These are phyloP conservation scores for Acropternis orthonyx DNA, from an alignment of 2,797 vertebrate genomes.

Conservation along the genomic window DNA sequence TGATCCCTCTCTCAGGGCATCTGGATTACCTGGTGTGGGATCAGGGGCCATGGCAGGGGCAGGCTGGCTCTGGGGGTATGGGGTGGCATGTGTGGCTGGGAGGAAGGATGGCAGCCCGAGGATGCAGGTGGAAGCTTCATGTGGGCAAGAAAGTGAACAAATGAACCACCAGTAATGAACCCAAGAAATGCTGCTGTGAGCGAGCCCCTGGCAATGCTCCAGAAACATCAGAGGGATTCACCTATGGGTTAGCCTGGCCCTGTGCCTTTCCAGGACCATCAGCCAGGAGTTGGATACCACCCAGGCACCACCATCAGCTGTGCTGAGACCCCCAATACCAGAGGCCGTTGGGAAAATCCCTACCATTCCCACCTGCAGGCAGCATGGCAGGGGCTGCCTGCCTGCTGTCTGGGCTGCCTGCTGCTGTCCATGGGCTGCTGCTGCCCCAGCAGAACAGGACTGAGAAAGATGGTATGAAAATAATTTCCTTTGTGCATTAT, in stretches of 20 bases:
- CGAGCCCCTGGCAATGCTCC: accelerated
- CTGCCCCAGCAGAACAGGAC: background rate
- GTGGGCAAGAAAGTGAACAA: accelerated
- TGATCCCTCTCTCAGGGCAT: accelerated
- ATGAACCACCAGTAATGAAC: background rate
- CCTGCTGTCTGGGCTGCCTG: background rate
- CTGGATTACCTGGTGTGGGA: background rate
- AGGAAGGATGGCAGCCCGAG: background rate
- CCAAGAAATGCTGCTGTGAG: accelerated
- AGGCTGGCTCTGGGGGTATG: accelerated
- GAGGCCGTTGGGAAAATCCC: background rate
- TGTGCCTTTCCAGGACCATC: background rate
- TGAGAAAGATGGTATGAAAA: background rate
- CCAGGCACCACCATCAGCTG: background rate
- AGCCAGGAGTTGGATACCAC: background rate
- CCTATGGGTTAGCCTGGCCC: background rate
- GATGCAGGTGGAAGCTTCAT: background rate
- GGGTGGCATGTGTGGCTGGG: accelerated
- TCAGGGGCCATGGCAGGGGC: accelerated
- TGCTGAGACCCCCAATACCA: background rate
- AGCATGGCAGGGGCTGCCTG: background rate
- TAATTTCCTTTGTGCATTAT: background rate
- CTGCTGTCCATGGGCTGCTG: background rate
- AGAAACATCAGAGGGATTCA: background rate
- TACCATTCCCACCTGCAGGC: background rate